Percentiles rank a stretch among this genome's conserved stretches.
Conservation (phyloP, 2,888 invertebrate species). For the Gastracanthus pulcherrimus region DNA sequence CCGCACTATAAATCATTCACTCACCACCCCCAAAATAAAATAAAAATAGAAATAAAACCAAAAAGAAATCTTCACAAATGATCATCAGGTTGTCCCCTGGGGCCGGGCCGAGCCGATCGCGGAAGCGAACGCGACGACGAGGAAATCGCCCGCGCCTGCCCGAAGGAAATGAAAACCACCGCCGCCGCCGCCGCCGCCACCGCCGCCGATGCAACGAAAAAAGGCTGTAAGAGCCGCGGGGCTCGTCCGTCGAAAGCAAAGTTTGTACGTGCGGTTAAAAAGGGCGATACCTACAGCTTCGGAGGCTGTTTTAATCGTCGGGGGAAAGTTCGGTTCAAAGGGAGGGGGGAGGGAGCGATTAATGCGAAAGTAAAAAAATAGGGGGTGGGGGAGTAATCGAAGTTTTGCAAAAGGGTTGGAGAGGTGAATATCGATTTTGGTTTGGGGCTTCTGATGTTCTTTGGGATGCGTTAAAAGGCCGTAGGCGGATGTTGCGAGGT, state of each 20-base stretch:
- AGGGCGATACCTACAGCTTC: neutral
- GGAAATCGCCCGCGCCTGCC: neutral
- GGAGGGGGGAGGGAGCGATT: neutral
- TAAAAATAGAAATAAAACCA: neutral
- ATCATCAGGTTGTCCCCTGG: conserved; percentile 17
- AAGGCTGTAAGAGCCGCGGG: neutral
- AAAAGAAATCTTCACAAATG: neutral
- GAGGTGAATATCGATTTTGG: neutral
- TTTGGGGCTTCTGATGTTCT: too few relatives aligned
- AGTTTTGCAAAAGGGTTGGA: neutral
- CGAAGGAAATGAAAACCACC: conserved; percentile 3
- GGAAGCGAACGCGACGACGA: conserved; percentile 11
- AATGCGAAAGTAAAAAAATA: neutral
- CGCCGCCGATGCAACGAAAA: neutral
- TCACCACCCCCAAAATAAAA: too few relatives aligned
- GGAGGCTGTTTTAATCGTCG: neutral
- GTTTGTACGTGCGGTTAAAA: neutral
- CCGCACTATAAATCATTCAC: too few relatives aligned
- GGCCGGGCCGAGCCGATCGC: too few relatives aligned
- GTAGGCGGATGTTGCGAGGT: too few relatives aligned
- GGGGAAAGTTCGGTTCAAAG: neutral
- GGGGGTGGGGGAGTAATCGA: neutral
- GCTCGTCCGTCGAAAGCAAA: neutral
- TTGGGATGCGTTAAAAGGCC: too few relatives aligned
- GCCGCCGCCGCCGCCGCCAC: neutral